Percentiles rank a stretch among this genome's conserved stretches.
phyloP scores from a whole-genome alignment of 2,797 vertebrate species.

The Gallinago stenura region DNA sequence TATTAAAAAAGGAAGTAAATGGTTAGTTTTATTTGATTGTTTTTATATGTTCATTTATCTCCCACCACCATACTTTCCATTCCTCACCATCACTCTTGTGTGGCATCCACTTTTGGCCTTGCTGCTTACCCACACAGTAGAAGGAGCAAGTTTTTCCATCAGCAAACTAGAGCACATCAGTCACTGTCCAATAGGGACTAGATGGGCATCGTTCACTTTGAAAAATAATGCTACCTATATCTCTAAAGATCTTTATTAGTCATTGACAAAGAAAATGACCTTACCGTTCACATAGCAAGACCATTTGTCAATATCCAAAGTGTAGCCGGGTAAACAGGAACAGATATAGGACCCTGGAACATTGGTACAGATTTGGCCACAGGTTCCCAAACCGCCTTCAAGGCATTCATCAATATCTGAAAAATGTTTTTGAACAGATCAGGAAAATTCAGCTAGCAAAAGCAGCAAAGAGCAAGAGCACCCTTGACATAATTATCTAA shows the following conservation, averaged over 20 bases:
- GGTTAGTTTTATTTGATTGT: background rate
- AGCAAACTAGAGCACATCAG: background rate
- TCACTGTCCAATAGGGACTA: background rate
- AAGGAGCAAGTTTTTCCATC: background rate
- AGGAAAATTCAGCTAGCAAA: background rate
- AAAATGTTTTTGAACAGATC: constrained; percentile 1
- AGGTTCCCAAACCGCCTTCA: constrained; percentile 62
- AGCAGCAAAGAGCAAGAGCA: background rate
- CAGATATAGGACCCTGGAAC: constrained; percentile 69
- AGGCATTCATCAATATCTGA: constrained; percentile 74
- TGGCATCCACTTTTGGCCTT: background rate
- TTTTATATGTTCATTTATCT: background rate
- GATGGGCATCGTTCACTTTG: background rate
- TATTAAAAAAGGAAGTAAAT: background rate
- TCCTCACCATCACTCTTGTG: background rate
- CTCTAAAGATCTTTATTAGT: background rate
- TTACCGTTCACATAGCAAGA: constrained; percentile 62
- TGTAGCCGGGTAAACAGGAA: constrained; percentile 63
- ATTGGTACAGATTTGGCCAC: constrained; percentile 70
- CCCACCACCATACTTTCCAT: background rate
- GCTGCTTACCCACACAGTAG: background rate
- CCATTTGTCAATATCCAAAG: constrained; percentile 42
- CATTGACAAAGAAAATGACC: background rate
- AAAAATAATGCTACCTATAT: background rate
- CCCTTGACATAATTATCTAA: background rate